Conservation (phyloP, 2,888 invertebrate species). For the Perizoma flavofasciatum region DNA sequence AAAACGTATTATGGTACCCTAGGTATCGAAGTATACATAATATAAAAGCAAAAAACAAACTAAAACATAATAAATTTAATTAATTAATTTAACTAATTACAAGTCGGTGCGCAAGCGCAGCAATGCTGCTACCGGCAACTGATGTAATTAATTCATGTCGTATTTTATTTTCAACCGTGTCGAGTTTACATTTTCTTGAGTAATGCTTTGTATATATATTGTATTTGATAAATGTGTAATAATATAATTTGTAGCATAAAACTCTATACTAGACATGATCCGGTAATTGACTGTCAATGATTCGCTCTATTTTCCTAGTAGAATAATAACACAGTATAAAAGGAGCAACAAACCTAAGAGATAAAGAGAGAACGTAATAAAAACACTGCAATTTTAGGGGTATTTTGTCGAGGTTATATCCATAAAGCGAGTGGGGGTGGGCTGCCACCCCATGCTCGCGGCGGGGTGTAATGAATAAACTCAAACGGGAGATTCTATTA, state of each 20-base stretch:
- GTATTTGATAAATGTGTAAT: background rate
- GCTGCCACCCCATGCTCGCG: slow-evolving; percentile 54
- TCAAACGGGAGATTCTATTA: slow-evolving; percentile 75
- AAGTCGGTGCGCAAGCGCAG: slow-evolving; percentile 39
- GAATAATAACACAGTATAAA: slow-evolving; percentile 79
- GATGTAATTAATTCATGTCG: slow-evolving; percentile 5
- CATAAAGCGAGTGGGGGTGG: slow-evolving; percentile 75
- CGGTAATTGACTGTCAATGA: slow-evolving; percentile 24
- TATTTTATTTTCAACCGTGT: slow-evolving; percentile 2
- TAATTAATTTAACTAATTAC: slow-evolving; percentile 47
- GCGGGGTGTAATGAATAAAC: slow-evolving; percentile 82
- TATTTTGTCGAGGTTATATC: slow-evolving; percentile 84
- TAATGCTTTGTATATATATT: slow-evolving; percentile 3
- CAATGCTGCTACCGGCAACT: slow-evolving; percentile 7
- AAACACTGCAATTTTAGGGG: slow-evolving; percentile 84
- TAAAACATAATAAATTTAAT: slow-evolving; percentile 8
- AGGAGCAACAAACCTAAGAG: slow-evolving; percentile 80
- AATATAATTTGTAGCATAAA: background rate
- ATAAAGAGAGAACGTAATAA: slow-evolving; percentile 83
- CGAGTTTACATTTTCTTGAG: slow-evolving; percentile 2
- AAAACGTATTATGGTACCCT: too few relatives aligned
- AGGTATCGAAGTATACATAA: background rate
- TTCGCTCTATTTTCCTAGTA: slow-evolving; percentile 66
- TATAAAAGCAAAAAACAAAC: slow-evolving; percentile 1
- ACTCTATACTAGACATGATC: background rate